Evolutionary conservation across 2,113 vertebrate genomes (phyloP), one percentile per base, ranked within the genome.

Genomic region (Thinocorus orbignyianus): DNA sequence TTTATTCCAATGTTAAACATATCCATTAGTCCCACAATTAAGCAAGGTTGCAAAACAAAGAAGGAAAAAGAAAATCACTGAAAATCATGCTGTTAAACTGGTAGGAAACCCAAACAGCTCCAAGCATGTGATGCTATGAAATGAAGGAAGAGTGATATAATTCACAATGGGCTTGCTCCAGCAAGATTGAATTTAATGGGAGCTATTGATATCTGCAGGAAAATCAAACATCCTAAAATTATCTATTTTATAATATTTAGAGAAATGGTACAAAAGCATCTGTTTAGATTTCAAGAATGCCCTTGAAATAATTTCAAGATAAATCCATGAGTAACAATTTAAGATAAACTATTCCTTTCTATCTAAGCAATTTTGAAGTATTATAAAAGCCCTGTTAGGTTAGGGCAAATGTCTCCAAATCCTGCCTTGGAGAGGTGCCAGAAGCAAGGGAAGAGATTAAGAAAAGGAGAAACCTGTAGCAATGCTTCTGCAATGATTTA

Each of bases 21-120:
- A 70, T 68, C 52, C 35, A 86, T 95, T 92, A 88, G 64, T 86
- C 35, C 91, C n/a, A 83, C 33, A 84, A 83, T 74, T 66, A 90
- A 90, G 28, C 17, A 70, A 69, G 49, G 41, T 0, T 79, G 31
- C 52, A 90, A 93, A 92, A 81, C 62, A 91, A 86, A 91, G 61
- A 82, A 88, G 6, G 23, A 73, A 81, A 79, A 80, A 82, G 35
- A 80, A 89, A 94, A 81, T 81, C 24, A 62, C n/a, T 62, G 68
- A 86, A 94, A 95, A 92, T 78, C 30, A 51, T 42, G 46, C 48
- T 90, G 52, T 77, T 90, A 80, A 90, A 54, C 55, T 94, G 64
- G 33, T 46, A 88, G 77, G 76, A 92, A 92, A 94, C 52, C 48
- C 77, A 93, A 94, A 95, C 60, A 95, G 73, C 60, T 93, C 60